Evolutionary conservation across 2,888 invertebrate genomes (phyloP), one percentile per base, ranked within the genome.

Genomic region (Pyrgus malvae): DNA sequence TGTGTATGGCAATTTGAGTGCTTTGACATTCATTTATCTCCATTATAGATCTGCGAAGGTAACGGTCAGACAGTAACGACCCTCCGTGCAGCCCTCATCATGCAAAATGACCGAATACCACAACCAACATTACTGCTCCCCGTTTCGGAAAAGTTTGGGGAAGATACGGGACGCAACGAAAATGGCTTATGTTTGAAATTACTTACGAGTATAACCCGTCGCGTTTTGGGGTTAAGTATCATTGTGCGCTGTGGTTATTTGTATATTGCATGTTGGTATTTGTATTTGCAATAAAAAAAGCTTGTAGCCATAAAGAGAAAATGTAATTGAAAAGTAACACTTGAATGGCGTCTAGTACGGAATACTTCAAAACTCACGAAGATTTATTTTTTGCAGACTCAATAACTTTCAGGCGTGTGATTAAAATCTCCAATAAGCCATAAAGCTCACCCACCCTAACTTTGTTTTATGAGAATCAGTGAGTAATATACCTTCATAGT

Each of bases 21-120:
- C 80, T 85, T 84, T 86, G 87, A 83, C 87, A 82, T 82, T 80
- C 82, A 88, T 90, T 87, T 86, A 85, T 89, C 87, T 87, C 83
- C 78, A 87, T 90, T 87, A 82, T 67, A 79, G 79, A 83, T 82
- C 79, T 80, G 54, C 37, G 25, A 33, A 54, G 54, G 54, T 54
- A 54, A 31, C 54, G 54, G 46, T 40, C 54, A 41, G 48, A 19
- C 46, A 45, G 54, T 46, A 53, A 23, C 16, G 16, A 46, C 46
- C 54, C 53, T 45, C 38, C n/a, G 53, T 25, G 1, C 42, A 37
- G 33, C 27, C 38, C 31, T 40, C 53, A 53, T 53, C 53, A 53
- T 53, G 45, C 37, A 53, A 53, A 53, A 53, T 53, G 53, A 53
- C 53, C 53, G 42, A 42, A 42, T 25, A 42, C 53, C 53, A 31